Base-by-base conservation (phyloP, 2,888 invertebrate genomes). In the Polyommatus icarus region DNA sequence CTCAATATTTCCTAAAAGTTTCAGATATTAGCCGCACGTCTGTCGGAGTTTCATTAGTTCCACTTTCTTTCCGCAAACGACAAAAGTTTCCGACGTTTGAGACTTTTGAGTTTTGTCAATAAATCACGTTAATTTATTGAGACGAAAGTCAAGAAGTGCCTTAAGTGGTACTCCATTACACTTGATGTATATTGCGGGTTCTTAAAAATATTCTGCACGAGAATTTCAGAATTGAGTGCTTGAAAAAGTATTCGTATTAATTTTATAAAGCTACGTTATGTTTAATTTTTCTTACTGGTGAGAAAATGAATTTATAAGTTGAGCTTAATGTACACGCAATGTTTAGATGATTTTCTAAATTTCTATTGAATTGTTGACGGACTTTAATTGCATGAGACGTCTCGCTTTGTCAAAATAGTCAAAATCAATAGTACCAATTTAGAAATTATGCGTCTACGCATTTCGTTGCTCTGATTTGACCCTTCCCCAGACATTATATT, bases 121-220 rank as follows among this genome's bases (percentile, higher is more conserved):
- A 92, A 92, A 92, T 92, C 91, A 91, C 89, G 87, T 89, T 90
- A 91, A 92, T 91, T 91, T 91, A 92, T 91, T 88, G 89, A 91
- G 90, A 91, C 88, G 90, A 89, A 89, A 88, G 82, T 86, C 87
- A 80, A 82, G 82, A 86, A 87, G 86, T 86, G 88, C 87, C 89
- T 77, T 87, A 85, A 85, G 86, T 86, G 85, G 83, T 84, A 82
- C 84, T 84, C 80, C 85, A 86, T 90, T 88, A 88, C 84, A 83
- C 84, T 85, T 89, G 90, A 91, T 90, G 89, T 83, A 84, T 84
- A 84, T 84, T 85, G 79, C 72, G 83, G 20, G 67, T 0, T 24
- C 67, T 67, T 67, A 67, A 67, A 29, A 67, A 67, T 29, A 29
- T 29, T 29, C 3, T 15, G 67, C 12, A 12, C 29, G 12, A 67